phyloP scores from a whole-genome alignment of 2,888 invertebrate species.

The Monochamus alternatus region DNA sequence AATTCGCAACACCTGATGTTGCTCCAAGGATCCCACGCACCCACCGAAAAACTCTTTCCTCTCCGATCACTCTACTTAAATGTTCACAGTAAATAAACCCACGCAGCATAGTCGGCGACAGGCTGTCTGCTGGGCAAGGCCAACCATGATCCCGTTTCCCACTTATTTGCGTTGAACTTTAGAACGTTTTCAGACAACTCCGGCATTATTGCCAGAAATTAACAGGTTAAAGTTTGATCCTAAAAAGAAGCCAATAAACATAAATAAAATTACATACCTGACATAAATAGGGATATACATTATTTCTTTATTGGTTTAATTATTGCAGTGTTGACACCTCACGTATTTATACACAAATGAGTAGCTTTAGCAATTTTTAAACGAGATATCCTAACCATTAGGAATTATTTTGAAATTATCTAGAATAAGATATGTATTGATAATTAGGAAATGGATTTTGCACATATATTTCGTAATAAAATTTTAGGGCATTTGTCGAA shows the following conservation, averaged over 20 bases:
- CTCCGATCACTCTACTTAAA: conserved; percentile 12
- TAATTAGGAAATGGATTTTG: too few relatives aligned
- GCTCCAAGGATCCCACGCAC: background rate
- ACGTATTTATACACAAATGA: too few relatives aligned
- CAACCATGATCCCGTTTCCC: conserved; percentile 47
- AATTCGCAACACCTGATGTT: conserved; percentile 2
- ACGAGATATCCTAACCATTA: too few relatives aligned
- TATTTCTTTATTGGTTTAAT: background rate
- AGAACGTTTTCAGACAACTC: conserved; percentile 22
- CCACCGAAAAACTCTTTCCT: background rate
- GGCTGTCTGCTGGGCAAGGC: conserved; percentile 59
- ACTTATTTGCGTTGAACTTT: conserved; percentile 31
- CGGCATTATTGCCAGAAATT: background rate
- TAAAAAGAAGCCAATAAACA: background rate
- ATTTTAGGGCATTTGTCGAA: too few relatives aligned
- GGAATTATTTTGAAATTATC: too few relatives aligned
- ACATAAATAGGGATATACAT: background rate
- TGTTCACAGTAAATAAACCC: conserved; percentile 29
- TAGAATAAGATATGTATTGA: too few relatives aligned
- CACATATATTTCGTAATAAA: too few relatives aligned
- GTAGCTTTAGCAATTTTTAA: too few relatives aligned
- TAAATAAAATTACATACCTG: background rate
- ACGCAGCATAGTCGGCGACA: conserved; percentile 54
- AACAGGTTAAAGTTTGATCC: background rate
- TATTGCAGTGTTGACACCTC: too few relatives aligned